These are phyloP conservation scores for Tetropium fuscum DNA, from an alignment of 2,888 invertebrate genomes.

Conservation along the genomic window DNA sequence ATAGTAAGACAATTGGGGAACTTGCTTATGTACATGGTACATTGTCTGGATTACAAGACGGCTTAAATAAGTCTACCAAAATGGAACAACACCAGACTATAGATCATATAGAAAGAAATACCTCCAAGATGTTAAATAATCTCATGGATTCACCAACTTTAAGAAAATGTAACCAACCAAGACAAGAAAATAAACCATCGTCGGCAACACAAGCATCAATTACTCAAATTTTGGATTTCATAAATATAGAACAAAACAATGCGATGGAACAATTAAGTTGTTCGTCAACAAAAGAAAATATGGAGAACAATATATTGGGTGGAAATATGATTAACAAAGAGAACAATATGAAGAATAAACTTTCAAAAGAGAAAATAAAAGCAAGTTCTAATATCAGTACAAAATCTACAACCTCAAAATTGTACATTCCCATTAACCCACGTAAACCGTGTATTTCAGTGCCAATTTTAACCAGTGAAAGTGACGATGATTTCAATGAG, in stretches of 20 bases:
- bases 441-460: not conserved
- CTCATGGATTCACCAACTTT: not conserved
- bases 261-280: too few relatives aligned
- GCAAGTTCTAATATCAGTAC: not conserved
- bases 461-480: constrained; percentile 16
- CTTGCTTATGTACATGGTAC: not conserved
- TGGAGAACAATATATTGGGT: not conserved
- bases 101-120: not conserved
- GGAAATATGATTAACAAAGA: not conserved
- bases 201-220: constrained; percentile 41
- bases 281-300: not conserved
- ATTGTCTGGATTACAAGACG: not conserved
- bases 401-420: not conserved
- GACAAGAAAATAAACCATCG: not conserved
- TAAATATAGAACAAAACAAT: constrained; percentile 5
- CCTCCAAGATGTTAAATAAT: not conserved
- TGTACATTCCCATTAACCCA: constrained; percentile 55
- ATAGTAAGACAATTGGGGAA: not conserved
- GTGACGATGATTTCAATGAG: constrained; percentile 66
- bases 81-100: too few relatives aligned
- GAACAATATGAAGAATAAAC: not conserved
- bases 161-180: not conserved
- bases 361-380: not conserved
- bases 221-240: constrained; percentile 42
- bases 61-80: not conserved